Evolutionary conservation across 1,140 invertebrate species (phyloP).

Genomic region (Lordiphosa collinella): DNA sequence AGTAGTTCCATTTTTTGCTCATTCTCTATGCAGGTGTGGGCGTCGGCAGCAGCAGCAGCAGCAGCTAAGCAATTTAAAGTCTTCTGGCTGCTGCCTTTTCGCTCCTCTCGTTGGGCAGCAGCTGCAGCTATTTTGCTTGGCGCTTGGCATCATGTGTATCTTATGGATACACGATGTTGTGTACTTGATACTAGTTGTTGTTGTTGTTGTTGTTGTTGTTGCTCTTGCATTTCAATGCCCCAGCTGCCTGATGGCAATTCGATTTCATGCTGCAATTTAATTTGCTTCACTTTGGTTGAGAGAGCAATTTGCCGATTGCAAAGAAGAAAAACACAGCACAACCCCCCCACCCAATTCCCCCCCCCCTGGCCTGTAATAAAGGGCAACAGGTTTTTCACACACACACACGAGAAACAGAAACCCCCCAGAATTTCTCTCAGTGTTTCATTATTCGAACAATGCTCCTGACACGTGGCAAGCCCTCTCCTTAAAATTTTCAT

Average conservation of each 20-base stretch:
- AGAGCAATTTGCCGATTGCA: slow-evolving; percentile 5
- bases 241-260: slow-evolving; percentile 51
- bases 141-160: no score
- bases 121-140: slow-evolving; percentile 7
- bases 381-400: slow-evolving; percentile 51
- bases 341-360: neutral
- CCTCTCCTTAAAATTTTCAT: slow-evolving; percentile 44
- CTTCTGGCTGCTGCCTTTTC: slow-evolving; percentile 1
- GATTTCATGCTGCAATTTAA: slow-evolving; percentile 59
- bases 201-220: slow-evolving; percentile 20
- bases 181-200: slow-evolving; percentile 10
- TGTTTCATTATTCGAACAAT: slow-evolving; percentile 50
- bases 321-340: neutral
- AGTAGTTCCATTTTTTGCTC: neutral
- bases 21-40: slow-evolving; percentile 8
- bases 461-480: slow-evolving; percentile 42
- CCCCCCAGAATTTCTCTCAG: slow-evolving; percentile 31
- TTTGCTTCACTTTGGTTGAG: slow-evolving; percentile 32
- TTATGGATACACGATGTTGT: no score
- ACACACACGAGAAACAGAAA: no score
- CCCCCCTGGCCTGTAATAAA: neutral
- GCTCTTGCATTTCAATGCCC: slow-evolving; percentile 31
- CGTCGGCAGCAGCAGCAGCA: neutral
- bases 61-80: slow-evolving; percentile 9
- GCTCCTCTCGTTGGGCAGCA: neutral